These are phyloP conservation scores for Progne subis DNA, from an alignment of 2,113 vertebrate species.

Conservation along the genomic window DNA sequence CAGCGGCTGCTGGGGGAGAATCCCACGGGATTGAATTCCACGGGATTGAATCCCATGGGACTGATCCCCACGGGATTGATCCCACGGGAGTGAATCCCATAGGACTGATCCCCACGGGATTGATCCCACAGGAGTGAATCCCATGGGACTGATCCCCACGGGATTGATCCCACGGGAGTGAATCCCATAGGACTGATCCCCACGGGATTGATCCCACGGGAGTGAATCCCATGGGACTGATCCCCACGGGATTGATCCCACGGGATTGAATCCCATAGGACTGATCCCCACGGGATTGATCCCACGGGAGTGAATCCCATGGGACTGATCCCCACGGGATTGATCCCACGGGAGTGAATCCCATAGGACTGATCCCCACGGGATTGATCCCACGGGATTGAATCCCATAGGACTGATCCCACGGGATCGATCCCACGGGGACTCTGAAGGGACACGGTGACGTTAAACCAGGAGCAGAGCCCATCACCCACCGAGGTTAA, in stretches of 20 bases:
- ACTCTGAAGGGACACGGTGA: neutral
- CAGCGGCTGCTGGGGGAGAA: neutral
- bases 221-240: no score
- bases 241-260: no score
- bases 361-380: no score
- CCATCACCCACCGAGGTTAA: neutral
- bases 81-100: no score
- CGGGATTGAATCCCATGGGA: neutral
- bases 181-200: no score
- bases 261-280: neutral
- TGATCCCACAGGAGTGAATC: neutral
- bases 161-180: neutral
- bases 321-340: neutral
- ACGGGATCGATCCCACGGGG: fast-evolving
- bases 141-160: neutral
- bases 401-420: no score
- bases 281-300: no score
- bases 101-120: neutral
- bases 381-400: no score
- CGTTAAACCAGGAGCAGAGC: neutral
- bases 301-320: neutral
- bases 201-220: no score
- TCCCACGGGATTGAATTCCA: neutral
- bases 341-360: neutral
- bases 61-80: neutral